Evolutionary conservation across 30 jellyfish, hydroid and myxozoan species (phyloP).

Genomic region (Hydractinia echinata): DNA sequence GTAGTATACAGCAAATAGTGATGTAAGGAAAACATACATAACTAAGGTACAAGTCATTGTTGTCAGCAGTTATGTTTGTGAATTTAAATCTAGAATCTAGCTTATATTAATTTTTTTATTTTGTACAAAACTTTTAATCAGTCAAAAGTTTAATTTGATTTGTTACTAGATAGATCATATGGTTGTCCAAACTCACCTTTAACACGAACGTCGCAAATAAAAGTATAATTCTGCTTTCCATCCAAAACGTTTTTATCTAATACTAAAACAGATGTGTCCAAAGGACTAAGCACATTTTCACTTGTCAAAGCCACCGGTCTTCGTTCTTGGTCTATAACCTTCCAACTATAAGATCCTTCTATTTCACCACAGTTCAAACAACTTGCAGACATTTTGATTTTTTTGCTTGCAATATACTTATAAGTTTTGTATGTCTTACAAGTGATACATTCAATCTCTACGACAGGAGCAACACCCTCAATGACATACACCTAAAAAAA

Average conservation of each 20-base stretch:
- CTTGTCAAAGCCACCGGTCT: constrained; percentile 8
- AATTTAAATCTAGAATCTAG: too few relatives aligned
- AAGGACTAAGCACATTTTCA: constrained; percentile 35
- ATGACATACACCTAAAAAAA: constrained; percentile 44
- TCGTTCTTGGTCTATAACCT: constrained; percentile 17
- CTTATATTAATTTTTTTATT: too few relatives aligned
- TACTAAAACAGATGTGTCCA: constrained; percentile 18
- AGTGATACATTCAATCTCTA: constrained; percentile 55
- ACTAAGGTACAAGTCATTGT: too few relatives aligned
- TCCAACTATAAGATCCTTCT: constrained; percentile 26
- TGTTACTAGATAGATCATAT: too few relatives aligned
- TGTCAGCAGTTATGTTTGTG: too few relatives aligned
- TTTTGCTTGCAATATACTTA: constrained; percentile 36
- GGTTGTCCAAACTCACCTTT: constrained; percentile 7
- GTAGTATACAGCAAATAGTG: too few relatives aligned
- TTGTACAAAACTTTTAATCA: too few relatives aligned
- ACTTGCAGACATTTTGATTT: constrained; percentile 51
- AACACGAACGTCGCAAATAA: constrained; percentile 22
- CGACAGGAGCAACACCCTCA: constrained; percentile 47
- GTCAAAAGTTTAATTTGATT: too few relatives aligned
- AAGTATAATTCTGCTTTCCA: constrained; percentile 38
- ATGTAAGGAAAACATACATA: too few relatives aligned
- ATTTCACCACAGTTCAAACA: constrained; percentile 59
- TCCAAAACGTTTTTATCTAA: constrained; percentile 34
- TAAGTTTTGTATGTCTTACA: constrained; percentile 66